Evolutionary conservation across 2,888 invertebrate species (phyloP).

Genomic region (Byasa hedistus): DNA sequence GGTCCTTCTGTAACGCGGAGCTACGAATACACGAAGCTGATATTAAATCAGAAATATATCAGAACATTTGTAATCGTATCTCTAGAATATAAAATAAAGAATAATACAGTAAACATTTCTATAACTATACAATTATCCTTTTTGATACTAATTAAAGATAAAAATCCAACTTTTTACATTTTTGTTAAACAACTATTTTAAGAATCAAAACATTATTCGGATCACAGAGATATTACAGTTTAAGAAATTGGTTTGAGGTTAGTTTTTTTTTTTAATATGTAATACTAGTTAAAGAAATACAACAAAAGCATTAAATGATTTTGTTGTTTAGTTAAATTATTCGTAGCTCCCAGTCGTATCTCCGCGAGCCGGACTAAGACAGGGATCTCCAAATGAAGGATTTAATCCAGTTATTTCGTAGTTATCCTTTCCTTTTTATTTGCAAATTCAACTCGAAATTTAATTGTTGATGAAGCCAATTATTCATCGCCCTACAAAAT

Average conservation of each 20-base stretch:
- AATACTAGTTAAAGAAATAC: not conserved
- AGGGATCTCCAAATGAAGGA: conserved; percentile 65
- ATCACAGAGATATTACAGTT: too few relatives aligned
- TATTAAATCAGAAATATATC: not conserved
- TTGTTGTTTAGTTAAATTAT: conserved; percentile 31
- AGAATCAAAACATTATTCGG: too few relatives aligned
- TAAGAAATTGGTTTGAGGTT: too few relatives aligned
- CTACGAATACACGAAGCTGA: conserved; percentile 38
- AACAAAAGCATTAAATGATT: not conserved
- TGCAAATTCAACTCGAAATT: conserved; percentile 39
- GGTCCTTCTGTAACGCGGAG: conserved; percentile 50
- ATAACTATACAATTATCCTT: too few relatives aligned
- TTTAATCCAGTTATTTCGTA: conserved; percentile 64
- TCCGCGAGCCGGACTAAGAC: conserved; percentile 61
- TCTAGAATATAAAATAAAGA: not conserved
- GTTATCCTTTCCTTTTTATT: conserved; percentile 50
- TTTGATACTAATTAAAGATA: too few relatives aligned
- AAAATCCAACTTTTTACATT: too few relatives aligned
- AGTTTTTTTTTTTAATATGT: too few relatives aligned
- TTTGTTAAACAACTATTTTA: too few relatives aligned
- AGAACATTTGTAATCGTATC: not conserved
- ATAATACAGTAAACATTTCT: too few relatives aligned
- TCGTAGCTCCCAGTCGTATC: conserved; percentile 44
- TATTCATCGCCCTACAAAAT: conserved; percentile 18
- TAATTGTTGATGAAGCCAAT: conserved; percentile 27